Base-by-base conservation (phyloP, 2,797 vertebrate species). In the Catamblyrhynchus diadema region DNA sequence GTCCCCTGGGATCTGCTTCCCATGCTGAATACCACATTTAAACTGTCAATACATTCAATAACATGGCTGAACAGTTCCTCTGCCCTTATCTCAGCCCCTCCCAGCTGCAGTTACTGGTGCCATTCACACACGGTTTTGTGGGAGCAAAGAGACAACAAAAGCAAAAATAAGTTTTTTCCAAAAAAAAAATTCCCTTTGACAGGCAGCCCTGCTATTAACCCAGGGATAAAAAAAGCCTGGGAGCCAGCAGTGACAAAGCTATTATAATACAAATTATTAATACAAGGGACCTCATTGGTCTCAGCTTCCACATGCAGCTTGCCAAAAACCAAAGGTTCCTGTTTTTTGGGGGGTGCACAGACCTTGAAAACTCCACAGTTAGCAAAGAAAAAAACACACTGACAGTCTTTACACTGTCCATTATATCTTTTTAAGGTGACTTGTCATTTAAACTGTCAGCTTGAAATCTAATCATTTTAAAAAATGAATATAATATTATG, bases 401-500 rank as follows among this genome's bases (percentile, higher is more conserved):
- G 75, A 48, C 69, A 69, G 65, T 74, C 69, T 62, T 85, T 45
- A 87, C 45, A 17, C 72, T 44, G 67, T 21, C 74, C 81, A 50
- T 61, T 82, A 19, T 57, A 61, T 47, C 61, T 79, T 91, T 83
- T 72, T 78, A 93, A 90, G 88, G 83, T 77, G 77, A 81, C 80
- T 75, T 71, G 69, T 89, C 91, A 93, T 74, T 88, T 73, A 70
- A 94, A 83, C 23, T 93, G 92, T 83, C 94, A 90, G 73, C 33
- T 33, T 88, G 84, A 93, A 96, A 87, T 42, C 65, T 60, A 91
- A 87, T 92, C 0, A 32, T 72, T 88, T 89, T 4, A 0, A 27
- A 71, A 93, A 95, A 87, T 60, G 27, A 91, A 91, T 92, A 92
- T 77, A 93, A 94, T 72, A 94, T 90, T 81, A 81, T 56, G 74